Evolutionary conservation across 2,888 invertebrate species (phyloP).

Genomic region (Thera britannica): DNA sequence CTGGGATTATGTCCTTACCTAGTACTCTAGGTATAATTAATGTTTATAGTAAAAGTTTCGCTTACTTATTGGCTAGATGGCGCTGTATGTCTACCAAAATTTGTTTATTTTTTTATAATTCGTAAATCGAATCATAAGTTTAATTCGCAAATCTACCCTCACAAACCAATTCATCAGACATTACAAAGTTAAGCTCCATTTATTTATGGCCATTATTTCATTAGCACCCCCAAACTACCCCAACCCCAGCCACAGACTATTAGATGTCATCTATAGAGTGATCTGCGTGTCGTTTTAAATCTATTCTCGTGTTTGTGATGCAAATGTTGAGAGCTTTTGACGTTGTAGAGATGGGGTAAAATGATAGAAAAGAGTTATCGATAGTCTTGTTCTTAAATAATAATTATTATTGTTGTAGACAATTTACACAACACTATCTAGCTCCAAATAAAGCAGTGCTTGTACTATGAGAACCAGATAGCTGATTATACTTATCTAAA

Average conservation of each 20-base stretch:
- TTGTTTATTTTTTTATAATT: neutral
- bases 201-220: conserved; percentile 31
- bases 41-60: no score
- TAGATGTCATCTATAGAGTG: conserved; percentile 35
- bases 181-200: conserved; percentile 24
- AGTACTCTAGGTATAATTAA: no score
- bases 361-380: conserved; percentile 20
- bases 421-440: no score
- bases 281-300: conserved; percentile 69
- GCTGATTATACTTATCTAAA: no score
- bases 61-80: no score
- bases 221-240: conserved; percentile 34
- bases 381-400: neutral
- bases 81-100: no score
- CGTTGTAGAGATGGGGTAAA: conserved; percentile 40
- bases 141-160: conserved; percentile 11
- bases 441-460: no score
- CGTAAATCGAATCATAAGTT: conserved; percentile 2
- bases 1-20: no score
- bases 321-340: conserved; percentile 55
- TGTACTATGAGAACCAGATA: no score
- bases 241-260: conserved; percentile 24
- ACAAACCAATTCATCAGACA: conserved; percentile 15
- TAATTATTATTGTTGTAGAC: no score
- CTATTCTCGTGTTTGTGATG: conserved; percentile 77